phyloP scores from a whole-genome alignment of 2,888 invertebrate species.

The Polyommatus iphigenia region DNA sequence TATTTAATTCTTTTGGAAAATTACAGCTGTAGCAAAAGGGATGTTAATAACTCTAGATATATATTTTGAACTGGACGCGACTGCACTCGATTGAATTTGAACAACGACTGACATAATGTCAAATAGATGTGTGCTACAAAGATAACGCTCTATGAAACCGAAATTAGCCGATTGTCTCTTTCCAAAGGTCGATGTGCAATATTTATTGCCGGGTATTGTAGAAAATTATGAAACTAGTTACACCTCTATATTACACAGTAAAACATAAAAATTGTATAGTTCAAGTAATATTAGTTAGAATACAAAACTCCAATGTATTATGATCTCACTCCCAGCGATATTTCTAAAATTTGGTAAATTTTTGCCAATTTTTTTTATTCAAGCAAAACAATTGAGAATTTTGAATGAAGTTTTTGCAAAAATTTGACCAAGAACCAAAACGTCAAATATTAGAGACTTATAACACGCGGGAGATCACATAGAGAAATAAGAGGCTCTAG shows the following conservation, averaged over 20 bases:
- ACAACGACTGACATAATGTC: too few species aligned
- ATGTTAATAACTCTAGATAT: too few species aligned
- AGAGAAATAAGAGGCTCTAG: conserved; percentile 32
- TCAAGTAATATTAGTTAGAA: conserved; percentile 7
- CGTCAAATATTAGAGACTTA: neutral
- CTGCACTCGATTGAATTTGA: too few species aligned
- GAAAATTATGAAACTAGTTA: conserved; percentile 16
- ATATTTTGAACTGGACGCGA: too few species aligned
- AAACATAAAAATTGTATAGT: neutral
- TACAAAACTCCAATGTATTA: conserved; percentile 24
- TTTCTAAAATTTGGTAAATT: neutral
- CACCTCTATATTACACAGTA: conserved; percentile 8
- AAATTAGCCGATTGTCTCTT: too few species aligned
- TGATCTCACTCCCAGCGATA: conserved; percentile 26
- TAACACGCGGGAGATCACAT: conserved; percentile 30
- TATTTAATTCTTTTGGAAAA: too few species aligned
- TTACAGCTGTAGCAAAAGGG: too few species aligned
- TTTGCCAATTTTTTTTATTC: neutral
- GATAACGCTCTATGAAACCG: too few species aligned
- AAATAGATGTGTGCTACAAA: too few species aligned
- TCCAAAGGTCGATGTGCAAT: too few species aligned
- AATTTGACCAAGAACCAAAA: neutral
- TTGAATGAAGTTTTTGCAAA: neutral
- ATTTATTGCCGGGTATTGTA: too few species aligned
- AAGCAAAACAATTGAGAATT: neutral